Conservation (phyloP, 1,140 invertebrate species). For the Phocides pigmalion region DNA sequence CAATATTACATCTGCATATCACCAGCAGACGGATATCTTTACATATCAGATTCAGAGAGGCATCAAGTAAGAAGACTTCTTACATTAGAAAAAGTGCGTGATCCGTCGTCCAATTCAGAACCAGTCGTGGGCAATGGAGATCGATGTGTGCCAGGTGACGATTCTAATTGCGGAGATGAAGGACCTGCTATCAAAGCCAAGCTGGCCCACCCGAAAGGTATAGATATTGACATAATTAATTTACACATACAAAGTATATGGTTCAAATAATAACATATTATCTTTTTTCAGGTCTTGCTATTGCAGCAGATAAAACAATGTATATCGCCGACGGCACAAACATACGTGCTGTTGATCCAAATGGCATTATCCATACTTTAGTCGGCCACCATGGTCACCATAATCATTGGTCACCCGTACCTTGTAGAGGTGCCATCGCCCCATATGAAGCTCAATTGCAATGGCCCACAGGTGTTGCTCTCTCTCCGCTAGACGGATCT, state of each 20-base stretch:
- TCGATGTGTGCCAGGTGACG: constrained; percentile 96
- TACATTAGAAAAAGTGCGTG: constrained; percentile 90
- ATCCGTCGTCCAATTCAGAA: constrained; percentile 94
- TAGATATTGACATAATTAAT: background rate
- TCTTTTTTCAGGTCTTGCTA: constrained; percentile 88
- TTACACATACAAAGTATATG: background rate
- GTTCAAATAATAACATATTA: background rate
- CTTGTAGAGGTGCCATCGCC: constrained; percentile 91
- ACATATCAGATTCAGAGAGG: constrained; percentile 97
- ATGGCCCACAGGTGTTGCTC: constrained; percentile 96
- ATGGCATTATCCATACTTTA: constrained; percentile 96
- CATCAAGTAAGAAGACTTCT: constrained; percentile 93
- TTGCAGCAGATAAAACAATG: constrained; percentile 95
- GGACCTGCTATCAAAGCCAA: constrained; percentile 94
- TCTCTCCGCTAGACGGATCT: constrained; percentile 96
- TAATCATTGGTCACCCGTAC: constrained; percentile 95
- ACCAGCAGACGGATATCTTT: constrained; percentile 96
- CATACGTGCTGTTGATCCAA: constrained; percentile 94
- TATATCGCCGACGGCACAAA: constrained; percentile 98
- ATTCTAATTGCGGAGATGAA: constrained; percentile 95
- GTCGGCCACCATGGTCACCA: constrained; percentile 96
- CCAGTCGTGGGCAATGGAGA: constrained; percentile 97
- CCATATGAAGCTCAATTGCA: constrained; percentile 94
- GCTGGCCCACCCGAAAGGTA: constrained; percentile 97
- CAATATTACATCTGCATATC: constrained; percentile 98